Conservation (phyloP, 2,888 invertebrate species). For the Drosophila flavopinicola region DNA sequence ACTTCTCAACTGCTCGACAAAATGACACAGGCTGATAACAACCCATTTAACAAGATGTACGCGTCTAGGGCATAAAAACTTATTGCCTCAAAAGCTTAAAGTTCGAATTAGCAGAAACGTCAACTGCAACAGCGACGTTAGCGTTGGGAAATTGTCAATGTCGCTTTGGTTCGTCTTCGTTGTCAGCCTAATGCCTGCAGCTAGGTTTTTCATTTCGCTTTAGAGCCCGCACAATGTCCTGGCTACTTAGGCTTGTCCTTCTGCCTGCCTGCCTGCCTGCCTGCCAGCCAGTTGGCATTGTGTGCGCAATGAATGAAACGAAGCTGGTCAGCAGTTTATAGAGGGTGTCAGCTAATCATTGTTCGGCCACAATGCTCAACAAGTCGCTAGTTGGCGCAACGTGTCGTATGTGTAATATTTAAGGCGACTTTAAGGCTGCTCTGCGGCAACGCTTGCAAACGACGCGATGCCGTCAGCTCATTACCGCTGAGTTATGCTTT, state of each 20-base stretch:
- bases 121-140: conserved; percentile 13
- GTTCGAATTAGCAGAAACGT: conserved; percentile 47
- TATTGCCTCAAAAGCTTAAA: conserved; percentile 59
- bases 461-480: conserved; percentile 51
- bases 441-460: conserved; percentile 9
- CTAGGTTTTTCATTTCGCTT: conserved; percentile 61
- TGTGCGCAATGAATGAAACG: conserved; percentile 40
- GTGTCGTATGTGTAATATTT: conserved; percentile 53
- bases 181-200: conserved; percentile 67
- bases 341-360: conserved; percentile 35
- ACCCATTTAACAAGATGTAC: neutral
- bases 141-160: conserved; percentile 51
- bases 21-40: neutral
- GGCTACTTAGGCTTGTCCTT: conserved; percentile 57
- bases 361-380: conserved; percentile 51
- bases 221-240: conserved; percentile 36
- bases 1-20: neutral
- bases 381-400: conserved; percentile 51
- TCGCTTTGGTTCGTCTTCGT: conserved; percentile 47
- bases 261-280: conserved; percentile 15
- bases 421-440: conserved; percentile 35
- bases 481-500: conserved; percentile 71
- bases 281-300: conserved; percentile 22
- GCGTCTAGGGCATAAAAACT: conserved; percentile 14
- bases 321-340: conserved; percentile 58